phyloP scores from a whole-genome alignment of 1,140 invertebrate genomes.

The Hyposmocoma kahamanoa region DNA sequence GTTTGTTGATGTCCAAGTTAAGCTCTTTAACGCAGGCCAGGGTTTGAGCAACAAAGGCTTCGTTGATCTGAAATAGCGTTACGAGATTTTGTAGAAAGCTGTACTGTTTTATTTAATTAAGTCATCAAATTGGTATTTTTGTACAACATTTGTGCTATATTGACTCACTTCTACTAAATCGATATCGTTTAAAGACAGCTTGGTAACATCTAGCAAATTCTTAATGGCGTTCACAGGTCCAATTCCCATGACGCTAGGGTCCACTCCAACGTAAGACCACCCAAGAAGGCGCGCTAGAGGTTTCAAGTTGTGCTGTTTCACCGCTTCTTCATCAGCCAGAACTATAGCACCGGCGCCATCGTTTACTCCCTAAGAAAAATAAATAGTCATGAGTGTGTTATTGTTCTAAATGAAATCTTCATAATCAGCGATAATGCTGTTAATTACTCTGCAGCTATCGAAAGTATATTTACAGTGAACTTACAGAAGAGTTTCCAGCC shows the following conservation, averaged over 20 bases:
- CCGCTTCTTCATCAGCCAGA: slow-evolving; percentile 91
- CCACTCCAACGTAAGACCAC: slow-evolving; percentile 86
- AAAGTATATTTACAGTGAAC: too few species aligned
- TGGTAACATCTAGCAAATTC: slow-evolving; percentile 82
- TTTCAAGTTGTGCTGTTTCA: slow-evolving; percentile 86
- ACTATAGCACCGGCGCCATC: slow-evolving; percentile 96
- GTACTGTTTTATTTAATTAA: too few species aligned
- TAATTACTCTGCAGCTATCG: too few species aligned
- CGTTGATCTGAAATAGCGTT: slow-evolving; percentile 86
- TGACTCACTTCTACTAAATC: slow-evolving; percentile 92
- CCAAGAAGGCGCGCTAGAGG: slow-evolving; percentile 85
- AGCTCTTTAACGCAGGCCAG: slow-evolving; percentile 89
- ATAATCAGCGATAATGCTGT: too few species aligned
- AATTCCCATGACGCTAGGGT: slow-evolving; percentile 92
- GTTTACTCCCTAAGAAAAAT: slow-evolving; percentile 83
- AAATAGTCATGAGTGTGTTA: too few species aligned
- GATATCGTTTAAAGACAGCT: slow-evolving; percentile 88
- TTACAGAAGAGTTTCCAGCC: slow-evolving; percentile 95
- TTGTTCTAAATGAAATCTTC: too few species aligned
- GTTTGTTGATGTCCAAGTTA: slow-evolving; percentile 87
- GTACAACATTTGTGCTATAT: too few species aligned
- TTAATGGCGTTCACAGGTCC: slow-evolving; percentile 94
- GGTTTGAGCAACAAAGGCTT: slow-evolving; percentile 96
- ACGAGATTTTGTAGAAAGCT: neutral
- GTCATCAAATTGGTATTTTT: too few species aligned